phyloP scores from a whole-genome alignment of 2,797 vertebrate species.

The Epinephelus malabaricus region DNA sequence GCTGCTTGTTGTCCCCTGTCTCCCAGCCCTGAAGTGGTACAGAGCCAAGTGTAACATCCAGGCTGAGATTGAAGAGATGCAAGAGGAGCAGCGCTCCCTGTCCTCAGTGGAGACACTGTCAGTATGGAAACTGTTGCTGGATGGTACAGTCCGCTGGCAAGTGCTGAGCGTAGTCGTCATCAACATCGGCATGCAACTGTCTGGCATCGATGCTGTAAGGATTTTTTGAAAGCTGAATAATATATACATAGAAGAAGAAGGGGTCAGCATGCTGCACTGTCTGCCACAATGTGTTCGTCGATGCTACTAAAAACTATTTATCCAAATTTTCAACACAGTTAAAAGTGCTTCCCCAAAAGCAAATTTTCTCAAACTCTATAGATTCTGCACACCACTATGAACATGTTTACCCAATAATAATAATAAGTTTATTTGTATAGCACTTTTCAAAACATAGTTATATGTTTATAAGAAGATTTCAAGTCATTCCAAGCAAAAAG shows the following conservation, averaged over 20 bases:
- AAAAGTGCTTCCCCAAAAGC: neutral
- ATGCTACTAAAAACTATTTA: neutral
- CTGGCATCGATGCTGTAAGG: conserved; percentile 93
- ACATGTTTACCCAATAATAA: too few species aligned
- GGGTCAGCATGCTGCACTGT: too few species aligned
- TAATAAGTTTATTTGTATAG: too few species aligned
- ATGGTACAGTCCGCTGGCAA: conserved; percentile 88
- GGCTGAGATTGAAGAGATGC: conserved; percentile 92
- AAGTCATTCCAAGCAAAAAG: too few species aligned
- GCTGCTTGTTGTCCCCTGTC: neutral
- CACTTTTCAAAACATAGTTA: too few species aligned
- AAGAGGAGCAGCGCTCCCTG: conserved; percentile 90
- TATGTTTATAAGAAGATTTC: too few species aligned
- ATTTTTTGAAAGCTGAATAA: neutral
- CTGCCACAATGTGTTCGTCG: too few species aligned
- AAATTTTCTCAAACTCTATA: too few species aligned
- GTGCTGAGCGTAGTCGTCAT: conserved; percentile 90
- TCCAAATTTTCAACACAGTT: neutral
- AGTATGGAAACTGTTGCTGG: conserved; percentile 85
- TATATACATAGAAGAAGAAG: neutral
- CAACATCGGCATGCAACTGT: conserved; percentile 94
- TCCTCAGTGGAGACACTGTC: conserved; percentile 85
- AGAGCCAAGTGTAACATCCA: conserved; percentile 87
- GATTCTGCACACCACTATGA: too few species aligned
- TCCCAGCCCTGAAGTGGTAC: conserved; percentile 88